Percentiles rank a stretch among this genome's conserved stretches.
Evolutionary conservation across 2,113 vertebrate species (phyloP).

Genomic region (Spermophilus dauricus): DNA sequence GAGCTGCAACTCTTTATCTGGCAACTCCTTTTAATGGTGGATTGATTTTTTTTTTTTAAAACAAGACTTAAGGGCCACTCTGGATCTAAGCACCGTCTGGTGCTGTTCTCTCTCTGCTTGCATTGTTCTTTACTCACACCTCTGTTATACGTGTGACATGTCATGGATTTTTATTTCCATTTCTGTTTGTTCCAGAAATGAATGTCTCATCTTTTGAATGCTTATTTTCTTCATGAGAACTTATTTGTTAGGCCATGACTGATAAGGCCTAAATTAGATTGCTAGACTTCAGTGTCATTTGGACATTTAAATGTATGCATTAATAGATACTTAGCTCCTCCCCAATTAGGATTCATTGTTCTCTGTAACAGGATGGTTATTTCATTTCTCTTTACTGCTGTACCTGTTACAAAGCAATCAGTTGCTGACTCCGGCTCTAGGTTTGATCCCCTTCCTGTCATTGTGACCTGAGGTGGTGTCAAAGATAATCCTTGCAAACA

Average conservation of each 20-base stretch:
- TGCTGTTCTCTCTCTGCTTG: not conserved
- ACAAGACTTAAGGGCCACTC: not conserved
- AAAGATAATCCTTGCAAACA: not conserved
- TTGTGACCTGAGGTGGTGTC: not conserved
- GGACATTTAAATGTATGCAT: not conserved
- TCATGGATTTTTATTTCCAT: not conserved
- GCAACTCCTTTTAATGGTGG: not conserved
- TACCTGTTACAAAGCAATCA: not conserved
- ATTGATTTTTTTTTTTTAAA: not conserved
- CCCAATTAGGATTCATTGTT: not conserved
- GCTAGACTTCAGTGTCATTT: not conserved
- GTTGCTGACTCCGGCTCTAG: not conserved
- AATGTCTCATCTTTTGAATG: not conserved
- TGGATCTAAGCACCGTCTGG: not conserved
- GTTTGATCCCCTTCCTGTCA: not conserved
- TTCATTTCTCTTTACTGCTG: not conserved
- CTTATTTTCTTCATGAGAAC: not conserved
- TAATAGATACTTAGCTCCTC: not conserved
- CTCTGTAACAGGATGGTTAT: not conserved
- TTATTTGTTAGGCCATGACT: not conserved
- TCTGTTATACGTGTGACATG: not conserved
- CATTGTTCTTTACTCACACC: not conserved
- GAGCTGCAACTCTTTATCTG: not conserved
- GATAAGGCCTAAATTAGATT: not conserved
- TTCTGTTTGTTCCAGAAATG: not conserved